These are phyloP conservation scores for Agonopterix subpropinquella DNA, from an alignment of 2,888 invertebrate genomes.

Conservation along the genomic window DNA sequence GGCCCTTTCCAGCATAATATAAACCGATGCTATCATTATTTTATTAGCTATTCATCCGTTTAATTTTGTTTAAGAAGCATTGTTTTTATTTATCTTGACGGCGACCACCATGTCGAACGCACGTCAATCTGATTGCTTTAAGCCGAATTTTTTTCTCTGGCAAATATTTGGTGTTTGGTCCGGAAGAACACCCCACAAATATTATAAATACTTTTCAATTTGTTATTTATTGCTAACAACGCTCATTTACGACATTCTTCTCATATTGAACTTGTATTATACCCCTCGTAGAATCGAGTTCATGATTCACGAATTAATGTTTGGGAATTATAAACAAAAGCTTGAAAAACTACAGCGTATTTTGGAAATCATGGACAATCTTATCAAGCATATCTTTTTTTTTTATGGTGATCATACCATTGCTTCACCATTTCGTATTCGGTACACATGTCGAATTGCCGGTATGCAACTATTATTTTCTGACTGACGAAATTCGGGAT, in stretches of 20 bases:
- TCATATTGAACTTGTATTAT: slow-evolving; percentile 43
- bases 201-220: slow-evolving; percentile 42
- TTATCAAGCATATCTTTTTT: slow-evolving; percentile 33
- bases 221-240: slow-evolving; percentile 32
- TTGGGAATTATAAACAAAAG: slow-evolving; percentile 30
- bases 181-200: slow-evolving; percentile 24
- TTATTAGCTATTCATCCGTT: too few relatives aligned
- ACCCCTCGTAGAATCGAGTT: slow-evolving; percentile 45
- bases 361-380: slow-evolving; percentile 26
- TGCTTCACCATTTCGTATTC: slow-evolving; percentile 28
- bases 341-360: slow-evolving; percentile 26
- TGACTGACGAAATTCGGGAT: slow-evolving; percentile 33
- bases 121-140: slow-evolving; percentile 35
- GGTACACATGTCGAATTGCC: slow-evolving; percentile 30
- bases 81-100: neutral
- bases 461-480: slow-evolving; percentile 54
- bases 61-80: too few relatives aligned
- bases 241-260: slow-evolving; percentile 35
- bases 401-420: slow-evolving; percentile 30
- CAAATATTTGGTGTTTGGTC: slow-evolving; percentile 50
- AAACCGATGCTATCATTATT: too few relatives aligned
- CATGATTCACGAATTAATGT: slow-evolving; percentile 47
- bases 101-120: slow-evolving; percentile 8
- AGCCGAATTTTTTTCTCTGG: slow-evolving; percentile 31
- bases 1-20: too few relatives aligned